phyloP scores from a whole-genome alignment of 2,797 vertebrate species.

The Pteropus rufus region DNA sequence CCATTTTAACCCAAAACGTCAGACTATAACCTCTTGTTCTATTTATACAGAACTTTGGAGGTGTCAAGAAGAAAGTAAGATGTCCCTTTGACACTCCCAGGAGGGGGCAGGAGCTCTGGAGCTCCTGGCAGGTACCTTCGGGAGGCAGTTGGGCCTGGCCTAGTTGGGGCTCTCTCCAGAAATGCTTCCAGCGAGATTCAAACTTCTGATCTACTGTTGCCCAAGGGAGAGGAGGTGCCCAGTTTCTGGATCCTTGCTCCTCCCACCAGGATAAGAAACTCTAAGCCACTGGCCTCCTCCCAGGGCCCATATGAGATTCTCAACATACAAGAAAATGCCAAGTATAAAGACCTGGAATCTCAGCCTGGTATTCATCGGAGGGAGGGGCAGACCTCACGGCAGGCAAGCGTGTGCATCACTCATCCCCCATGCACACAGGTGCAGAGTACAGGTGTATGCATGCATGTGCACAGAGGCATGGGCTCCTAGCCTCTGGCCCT shows the following conservation, averaged over 20 bases:
- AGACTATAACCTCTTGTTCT: neutral
- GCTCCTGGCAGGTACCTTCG: neutral
- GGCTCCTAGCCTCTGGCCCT: neutral
- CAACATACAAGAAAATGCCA: neutral
- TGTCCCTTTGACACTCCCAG: neutral
- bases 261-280: neutral
- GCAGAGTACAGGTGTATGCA: fast-evolving
- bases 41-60: neutral
- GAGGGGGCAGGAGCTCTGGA: neutral
- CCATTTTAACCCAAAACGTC: neutral
- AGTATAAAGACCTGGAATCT: neutral
- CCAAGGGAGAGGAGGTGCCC: neutral
- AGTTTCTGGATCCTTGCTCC: neutral
- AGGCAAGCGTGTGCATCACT: fast-evolving
- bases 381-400: neutral
- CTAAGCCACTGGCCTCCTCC: neutral
- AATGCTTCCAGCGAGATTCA: neutral
- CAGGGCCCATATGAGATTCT: neutral
- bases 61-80: neutral
- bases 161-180: neutral
- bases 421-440: fast-evolving
- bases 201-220: neutral
- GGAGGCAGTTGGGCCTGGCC: neutral
- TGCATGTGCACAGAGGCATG: neutral
- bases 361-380: neutral